Base-by-base conservation (phyloP, 2,113 vertebrate species). In the Suncus etruscus region DNA sequence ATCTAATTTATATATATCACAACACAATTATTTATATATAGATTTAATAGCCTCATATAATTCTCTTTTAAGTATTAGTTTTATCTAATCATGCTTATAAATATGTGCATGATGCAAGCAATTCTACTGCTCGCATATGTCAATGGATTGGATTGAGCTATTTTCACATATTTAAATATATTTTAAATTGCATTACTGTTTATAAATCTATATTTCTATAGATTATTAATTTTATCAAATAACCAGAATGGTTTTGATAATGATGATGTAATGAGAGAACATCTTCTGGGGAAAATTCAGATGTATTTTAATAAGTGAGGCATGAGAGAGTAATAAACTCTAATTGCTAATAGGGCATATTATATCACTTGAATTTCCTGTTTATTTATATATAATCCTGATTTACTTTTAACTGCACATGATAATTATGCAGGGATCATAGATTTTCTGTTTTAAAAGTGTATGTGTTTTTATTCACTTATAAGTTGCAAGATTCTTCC, bases 161-260 rank as follows among this genome's bases (percentile, higher is more conserved):
- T 58, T 86, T 73, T n/a, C 11, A 73, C 6, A 75, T n/a, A 83
- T n/a, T 31, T 12, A 79, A 58, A 81, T 66, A 31, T 89, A 6
- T 78, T 77, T 78, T 85, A 0, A 75, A 48, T 54, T 72, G 16
- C 78, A n/a, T 69, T 74, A 74, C 9, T 18, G 75, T 15, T 85
- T 85, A 9, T 66, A 76, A 79, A 68, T 25, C 79, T 9, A 73
- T 69, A 63, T 12, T 83, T 50, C 6, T 84, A 11, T 45, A 85
- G 11, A 87, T 87, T 81, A 79, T 31, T 83, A 70, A 61, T 51
- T 54, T 1, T 88, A 92, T 84, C 45, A 83, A 88, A 68, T n/a
- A 78, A 85, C 11, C 12, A 10, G 66, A 65, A 70, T n/a, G 4
- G 18, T 25, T 22, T 11, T 68, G 22, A 72, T 1, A 50, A 24